Evolutionary conservation across 2,113 vertebrate species (phyloP), one percentile per base, ranked within the genome.

Genomic region (Bufo gargarizans): DNA sequence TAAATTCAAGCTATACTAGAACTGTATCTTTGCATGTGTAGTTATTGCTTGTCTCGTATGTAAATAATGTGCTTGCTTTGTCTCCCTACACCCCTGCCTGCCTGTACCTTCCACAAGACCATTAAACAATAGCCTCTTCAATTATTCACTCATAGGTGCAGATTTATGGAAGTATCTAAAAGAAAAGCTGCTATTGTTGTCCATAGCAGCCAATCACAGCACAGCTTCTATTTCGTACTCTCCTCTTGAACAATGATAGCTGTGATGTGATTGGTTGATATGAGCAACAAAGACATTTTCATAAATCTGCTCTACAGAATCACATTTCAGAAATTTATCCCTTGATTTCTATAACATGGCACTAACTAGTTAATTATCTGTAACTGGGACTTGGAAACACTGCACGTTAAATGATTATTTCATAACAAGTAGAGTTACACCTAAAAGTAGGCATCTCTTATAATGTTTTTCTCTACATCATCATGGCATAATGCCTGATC

Each of bases 51-150:
- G 95, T 93, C 94, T 91, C 88, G 89, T 92, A 91, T 90, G 92
- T 93, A 90, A 86, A 86, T 92, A 89, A 93, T 84, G 90, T 94
- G 93, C 92, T 91, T 94, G 92, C 92, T 91, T 58, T 93, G 88
- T 90, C 49, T 63, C 77, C 84, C 53, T n/a, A 83, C 77, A 88
- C 61, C 63, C 87, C 10, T 93, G 89, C 93, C 92, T 93, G 90
- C 92, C 91, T n/a, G 87, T 91, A 93, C 91, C 91, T 91, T 93
- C 72, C 89, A 59, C 71, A 91, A 94, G 93, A 94, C 95, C 96
- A 95, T 94, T 84, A 81, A 88, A 93, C 79, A 79, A 85, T 93
- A 76, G 90, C 93, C 92, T 92, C 84, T 91, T 53, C 13, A 90
- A 89, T 90, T 83, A 89, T 89, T 89, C 87, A 84, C 58, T 53